A percentile compares a stretch with the other conserved stretches of the same genome.
phyloP scores from a whole-genome alignment of 2,888 invertebrate species.

The Drepanosiphum platanoidis region DNA sequence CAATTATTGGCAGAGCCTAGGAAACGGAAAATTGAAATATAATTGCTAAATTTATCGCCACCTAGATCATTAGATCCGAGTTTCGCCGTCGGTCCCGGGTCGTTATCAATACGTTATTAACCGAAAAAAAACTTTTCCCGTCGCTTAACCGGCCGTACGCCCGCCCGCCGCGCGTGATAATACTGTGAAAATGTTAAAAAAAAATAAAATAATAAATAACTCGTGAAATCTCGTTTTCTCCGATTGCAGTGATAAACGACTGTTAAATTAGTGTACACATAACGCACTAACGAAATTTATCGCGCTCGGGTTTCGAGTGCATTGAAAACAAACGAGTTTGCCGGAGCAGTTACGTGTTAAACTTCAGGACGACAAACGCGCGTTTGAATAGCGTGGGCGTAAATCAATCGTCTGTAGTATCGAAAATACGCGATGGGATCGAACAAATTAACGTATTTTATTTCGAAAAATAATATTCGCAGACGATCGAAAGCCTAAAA shows the following conservation, averaged over 20 bases:
- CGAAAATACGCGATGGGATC: too few relatives aligned
- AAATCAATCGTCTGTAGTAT: too few relatives aligned
- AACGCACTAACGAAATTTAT: background rate
- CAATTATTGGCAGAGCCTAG: constrained; percentile 24
- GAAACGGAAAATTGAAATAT: constrained; percentile 52
- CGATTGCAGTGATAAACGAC: background rate
- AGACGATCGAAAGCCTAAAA: too few relatives aligned
- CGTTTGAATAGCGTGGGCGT: too few relatives aligned
- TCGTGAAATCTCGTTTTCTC: background rate
- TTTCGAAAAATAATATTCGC: too few relatives aligned
- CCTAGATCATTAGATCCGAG: constrained; percentile 39
- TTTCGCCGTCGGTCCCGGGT: background rate
- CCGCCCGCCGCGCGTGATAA: background rate
- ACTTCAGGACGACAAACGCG: too few relatives aligned
- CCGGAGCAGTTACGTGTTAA: too few relatives aligned
- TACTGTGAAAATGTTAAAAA: background rate
- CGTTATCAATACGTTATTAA: constrained; percentile 39
- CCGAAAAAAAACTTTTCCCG: constrained; percentile 36
- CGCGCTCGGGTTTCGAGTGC: background rate
- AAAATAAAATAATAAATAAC: background rate
- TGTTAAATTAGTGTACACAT: background rate
- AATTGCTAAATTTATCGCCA: constrained; percentile 47
- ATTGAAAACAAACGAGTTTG: too few relatives aligned
- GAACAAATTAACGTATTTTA: too few relatives aligned
- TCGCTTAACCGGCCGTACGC: constrained; percentile 13